These are phyloP conservation scores for Zapornia atra DNA, from an alignment of 2,113 vertebrate genomes.

Conservation along the genomic window DNA sequence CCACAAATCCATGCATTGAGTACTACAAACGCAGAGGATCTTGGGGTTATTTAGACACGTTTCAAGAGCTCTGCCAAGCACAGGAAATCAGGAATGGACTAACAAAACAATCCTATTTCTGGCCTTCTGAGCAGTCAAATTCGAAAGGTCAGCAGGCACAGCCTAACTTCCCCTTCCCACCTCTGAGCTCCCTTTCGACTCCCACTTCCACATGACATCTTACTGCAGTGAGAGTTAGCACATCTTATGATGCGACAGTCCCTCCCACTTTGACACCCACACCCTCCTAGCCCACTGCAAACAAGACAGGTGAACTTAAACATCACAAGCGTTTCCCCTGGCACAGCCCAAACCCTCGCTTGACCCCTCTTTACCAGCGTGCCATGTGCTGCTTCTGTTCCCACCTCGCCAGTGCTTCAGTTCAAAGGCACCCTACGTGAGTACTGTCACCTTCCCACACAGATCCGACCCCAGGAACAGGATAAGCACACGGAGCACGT, in stretches of 20 bases:
- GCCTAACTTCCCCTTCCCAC: background rate
- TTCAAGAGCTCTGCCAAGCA: background rate
- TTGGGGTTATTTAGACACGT: background rate
- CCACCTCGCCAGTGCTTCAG: background rate
- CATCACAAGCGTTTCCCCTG: background rate
- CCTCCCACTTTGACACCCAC: background rate
- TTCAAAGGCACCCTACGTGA: conserved; percentile 8
- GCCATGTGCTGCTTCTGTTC: background rate
- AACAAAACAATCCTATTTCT: background rate
- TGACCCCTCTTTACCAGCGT: background rate
- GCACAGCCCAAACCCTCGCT: background rate
- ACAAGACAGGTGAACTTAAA: background rate
- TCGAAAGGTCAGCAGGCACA: background rate
- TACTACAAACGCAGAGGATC: background rate
- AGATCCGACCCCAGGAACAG: background rate
- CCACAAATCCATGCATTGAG: background rate
- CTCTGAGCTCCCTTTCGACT: background rate
- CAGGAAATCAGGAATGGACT: background rate
- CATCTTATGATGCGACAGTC: background rate
- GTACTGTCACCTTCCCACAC: background rate
- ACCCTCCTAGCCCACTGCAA: background rate
- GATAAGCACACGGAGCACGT: rapidly evolving
- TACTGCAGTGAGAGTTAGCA: background rate
- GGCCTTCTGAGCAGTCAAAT: background rate
- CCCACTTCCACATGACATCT: background rate